phyloP scores from a whole-genome alignment of 2,888 invertebrate genomes.

The Dyspetes luteomarginatus region DNA sequence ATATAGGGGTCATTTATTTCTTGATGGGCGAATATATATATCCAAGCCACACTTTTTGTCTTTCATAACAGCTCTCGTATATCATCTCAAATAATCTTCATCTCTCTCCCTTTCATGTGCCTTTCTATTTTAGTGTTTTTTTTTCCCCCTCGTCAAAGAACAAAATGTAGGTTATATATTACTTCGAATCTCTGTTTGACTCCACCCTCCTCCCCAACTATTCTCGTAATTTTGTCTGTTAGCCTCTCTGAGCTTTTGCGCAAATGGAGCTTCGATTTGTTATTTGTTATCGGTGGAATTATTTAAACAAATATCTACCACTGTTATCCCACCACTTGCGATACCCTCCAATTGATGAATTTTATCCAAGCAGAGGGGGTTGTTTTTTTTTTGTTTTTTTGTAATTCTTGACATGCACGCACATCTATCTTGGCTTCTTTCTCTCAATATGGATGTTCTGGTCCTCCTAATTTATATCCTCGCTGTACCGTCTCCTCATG shows the following conservation, averaged over 20 bases:
- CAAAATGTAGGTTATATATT: slow-evolving; percentile 23
- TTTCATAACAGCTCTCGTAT: not conserved
- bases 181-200: slow-evolving; percentile 15
- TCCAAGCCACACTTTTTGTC: not conserved
- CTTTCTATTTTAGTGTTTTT: slow-evolving; percentile 3
- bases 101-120: slow-evolving; percentile 2
- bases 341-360: not conserved
- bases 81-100: not conserved
- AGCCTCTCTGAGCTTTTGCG: not conserved
- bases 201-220: not conserved
- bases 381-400: too few species aligned
- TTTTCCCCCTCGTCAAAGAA: slow-evolving; percentile 21
- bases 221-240: not conserved
- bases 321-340: too few species aligned
- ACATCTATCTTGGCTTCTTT: not conserved
- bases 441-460: not conserved
- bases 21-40: slow-evolving; percentile 34
- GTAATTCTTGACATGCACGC: not conserved
- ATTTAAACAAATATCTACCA: too few species aligned
- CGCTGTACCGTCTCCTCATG: not conserved
- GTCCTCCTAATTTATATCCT: not conserved
- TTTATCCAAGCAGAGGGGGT: not conserved
- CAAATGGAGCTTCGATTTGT: slow-evolving; percentile 13
- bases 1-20: slow-evolving; percentile 6
- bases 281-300: not conserved